A percentile compares a stretch with the other conserved stretches of the same genome.
Evolutionary conservation across 1,140 invertebrate genomes (phyloP).

Genomic region (Tribolium madens): DNA sequence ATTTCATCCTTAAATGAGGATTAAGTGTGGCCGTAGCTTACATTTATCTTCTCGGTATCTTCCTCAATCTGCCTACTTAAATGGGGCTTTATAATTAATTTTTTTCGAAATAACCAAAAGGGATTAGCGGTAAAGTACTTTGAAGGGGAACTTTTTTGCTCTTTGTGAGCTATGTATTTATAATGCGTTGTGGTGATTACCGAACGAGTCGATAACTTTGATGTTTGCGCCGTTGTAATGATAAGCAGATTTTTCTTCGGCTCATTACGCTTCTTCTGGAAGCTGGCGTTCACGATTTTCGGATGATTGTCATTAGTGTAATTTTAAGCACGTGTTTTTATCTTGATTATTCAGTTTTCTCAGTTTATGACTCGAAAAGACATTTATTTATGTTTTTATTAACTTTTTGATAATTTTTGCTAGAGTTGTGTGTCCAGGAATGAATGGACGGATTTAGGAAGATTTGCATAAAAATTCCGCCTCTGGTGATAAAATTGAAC

Average conservation of each 20-base stretch:
- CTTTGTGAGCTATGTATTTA: constrained; percentile 6
- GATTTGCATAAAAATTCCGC: constrained; percentile 19
- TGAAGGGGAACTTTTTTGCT: not conserved
- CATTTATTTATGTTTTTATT: constrained; percentile 5
- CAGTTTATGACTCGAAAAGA: too few relatives aligned
- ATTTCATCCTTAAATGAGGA: constrained; percentile 44
- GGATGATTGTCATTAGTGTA: not conserved
- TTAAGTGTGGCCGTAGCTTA: constrained; percentile 19
- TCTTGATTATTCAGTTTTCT: too few relatives aligned
- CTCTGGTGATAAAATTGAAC: constrained; percentile 7
- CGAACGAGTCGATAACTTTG: constrained; percentile 15
- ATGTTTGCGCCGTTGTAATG: constrained; percentile 17
- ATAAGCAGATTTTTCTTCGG: constrained; percentile 31
- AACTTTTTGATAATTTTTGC: not conserved
- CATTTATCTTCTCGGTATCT: constrained; percentile 37
- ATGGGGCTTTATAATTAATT: constrained; percentile 21
- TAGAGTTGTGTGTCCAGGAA: not conserved
- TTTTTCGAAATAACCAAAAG: constrained; percentile 33
- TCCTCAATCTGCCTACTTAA: constrained; percentile 27
- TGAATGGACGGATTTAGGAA: not conserved
- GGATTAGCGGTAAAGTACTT: constrained; percentile 4
- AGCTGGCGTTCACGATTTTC: constrained; percentile 23
- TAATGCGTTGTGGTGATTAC: constrained; percentile 10
- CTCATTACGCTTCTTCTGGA: constrained; percentile 12
- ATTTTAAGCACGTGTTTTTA: not conserved